A percentile compares a stretch with the other conserved stretches of the same genome.
phyloP scores from a whole-genome alignment of 2,888 invertebrate species.

The Trachelus tabidus region DNA sequence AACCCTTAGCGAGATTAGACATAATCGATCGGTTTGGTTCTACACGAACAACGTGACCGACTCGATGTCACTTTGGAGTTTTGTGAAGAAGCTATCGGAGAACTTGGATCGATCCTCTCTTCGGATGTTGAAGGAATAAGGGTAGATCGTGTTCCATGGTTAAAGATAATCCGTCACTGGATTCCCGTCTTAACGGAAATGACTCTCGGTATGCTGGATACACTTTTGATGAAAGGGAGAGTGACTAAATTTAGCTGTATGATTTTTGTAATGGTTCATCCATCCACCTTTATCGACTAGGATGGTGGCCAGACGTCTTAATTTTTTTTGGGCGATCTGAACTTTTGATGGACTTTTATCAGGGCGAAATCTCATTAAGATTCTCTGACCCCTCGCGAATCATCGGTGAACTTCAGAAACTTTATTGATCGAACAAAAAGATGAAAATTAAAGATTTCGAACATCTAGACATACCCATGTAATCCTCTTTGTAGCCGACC shows the following conservation, averaged over 20 bases:
- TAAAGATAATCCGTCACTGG: neutral
- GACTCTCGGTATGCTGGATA: neutral
- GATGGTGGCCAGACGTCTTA: neutral
- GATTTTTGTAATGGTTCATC: neutral
- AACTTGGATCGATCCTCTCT: neutral
- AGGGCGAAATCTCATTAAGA: constrained; percentile 45
- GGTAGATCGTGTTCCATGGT: neutral
- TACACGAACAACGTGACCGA: neutral
- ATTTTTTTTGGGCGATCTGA: constrained; percentile 4
- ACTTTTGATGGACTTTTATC: constrained; percentile 43
- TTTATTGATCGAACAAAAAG: neutral
- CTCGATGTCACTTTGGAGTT: constrained; percentile 2
- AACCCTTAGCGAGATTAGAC: constrained; percentile 43
- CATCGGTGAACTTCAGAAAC: neutral
- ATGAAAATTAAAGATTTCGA: neutral
- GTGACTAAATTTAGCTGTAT: neutral
- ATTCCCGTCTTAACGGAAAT: neutral
- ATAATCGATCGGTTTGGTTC: constrained; percentile 41
- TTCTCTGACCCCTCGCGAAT: constrained; percentile 3
- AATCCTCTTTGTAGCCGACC: neutral
- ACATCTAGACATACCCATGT: neutral
- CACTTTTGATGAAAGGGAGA: neutral
- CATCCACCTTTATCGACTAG: neutral
- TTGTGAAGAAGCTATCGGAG: neutral
- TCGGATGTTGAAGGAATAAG: neutral